Percentiles rank a stretch among this genome's conserved stretches.
These are phyloP conservation scores for Geodia barretti DNA, from an alignment of 37 sponge, comb jelly and placozoan genomes.

Conservation along the genomic window DNA sequence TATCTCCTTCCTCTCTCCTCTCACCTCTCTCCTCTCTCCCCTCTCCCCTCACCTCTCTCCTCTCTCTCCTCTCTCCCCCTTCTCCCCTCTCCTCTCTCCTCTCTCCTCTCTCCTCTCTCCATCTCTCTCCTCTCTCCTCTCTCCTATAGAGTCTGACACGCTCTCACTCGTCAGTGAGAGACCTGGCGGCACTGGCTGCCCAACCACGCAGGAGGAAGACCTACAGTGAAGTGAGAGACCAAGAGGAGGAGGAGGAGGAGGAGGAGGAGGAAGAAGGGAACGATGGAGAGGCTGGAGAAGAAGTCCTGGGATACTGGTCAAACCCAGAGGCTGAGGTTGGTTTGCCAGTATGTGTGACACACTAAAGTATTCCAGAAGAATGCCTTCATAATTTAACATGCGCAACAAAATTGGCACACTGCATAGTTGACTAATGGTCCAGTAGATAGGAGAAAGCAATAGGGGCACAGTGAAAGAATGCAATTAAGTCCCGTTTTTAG, in stretches of 20 bases:
- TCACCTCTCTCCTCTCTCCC: not conserved
- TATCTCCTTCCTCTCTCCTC: not conserved
- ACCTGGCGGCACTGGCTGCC: conserved; percentile 55
- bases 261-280: conserved; percentile 20
- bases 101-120: not conserved
- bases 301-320: conserved; percentile 52
- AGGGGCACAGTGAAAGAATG: too few species aligned
- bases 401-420: too few species aligned
- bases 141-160: not conserved
- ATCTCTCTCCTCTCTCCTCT: not conserved
- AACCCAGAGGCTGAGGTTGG: conserved; percentile 63
- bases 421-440: too few species aligned
- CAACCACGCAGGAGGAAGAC: conserved; percentile 8
- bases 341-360: too few species aligned
- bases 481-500: too few species aligned
- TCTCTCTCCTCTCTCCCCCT: not conserved
- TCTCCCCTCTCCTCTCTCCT: not conserved
- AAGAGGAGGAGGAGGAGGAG: conserved; percentile 12
- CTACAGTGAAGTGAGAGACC: not conserved
- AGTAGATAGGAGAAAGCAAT: too few species aligned
- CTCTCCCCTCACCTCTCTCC: not conserved
- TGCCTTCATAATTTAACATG: too few species aligned
- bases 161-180: conserved; percentile 28
- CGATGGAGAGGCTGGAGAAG: too few species aligned
- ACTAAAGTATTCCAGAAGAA: too few species aligned